Conservation (phyloP, 2,888 invertebrate species). For the Habroteleia sp. region DNA sequence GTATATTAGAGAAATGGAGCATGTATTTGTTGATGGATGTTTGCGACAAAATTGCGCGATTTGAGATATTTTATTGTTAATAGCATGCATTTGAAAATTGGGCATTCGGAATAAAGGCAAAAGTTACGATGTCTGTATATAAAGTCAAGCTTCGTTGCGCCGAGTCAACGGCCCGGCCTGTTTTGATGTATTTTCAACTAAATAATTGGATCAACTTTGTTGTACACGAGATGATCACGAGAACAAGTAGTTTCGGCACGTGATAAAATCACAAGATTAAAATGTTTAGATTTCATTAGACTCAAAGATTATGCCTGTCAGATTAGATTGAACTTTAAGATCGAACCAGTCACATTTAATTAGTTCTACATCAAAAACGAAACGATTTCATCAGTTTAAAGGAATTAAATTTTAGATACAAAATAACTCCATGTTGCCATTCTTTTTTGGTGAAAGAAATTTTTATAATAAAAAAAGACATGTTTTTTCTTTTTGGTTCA, state of each 20-base stretch:
- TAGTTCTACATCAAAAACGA: conserved; percentile 28
- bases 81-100: conserved; percentile 22
- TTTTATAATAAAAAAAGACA: too few species aligned
- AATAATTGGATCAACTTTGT: conserved; percentile 33
- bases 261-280: conserved; percentile 42
- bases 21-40: conserved; percentile 34
- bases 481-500: too few species aligned
- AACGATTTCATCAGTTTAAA: conserved; percentile 44
- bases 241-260: conserved; percentile 18
- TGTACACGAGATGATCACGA: conserved; percentile 27
- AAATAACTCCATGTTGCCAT: conserved; percentile 2
- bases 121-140: conserved; percentile 32
- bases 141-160: conserved; percentile 13
- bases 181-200: conserved; percentile 29
- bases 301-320: conserved; percentile 33
- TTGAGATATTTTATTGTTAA: conserved; percentile 40
- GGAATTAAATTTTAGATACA: conserved; percentile 36
- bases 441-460: too few species aligned
- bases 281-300: conserved; percentile 55
- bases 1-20: conserved; percentile 28
- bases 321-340: conserved; percentile 48
- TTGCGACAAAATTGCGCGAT: conserved; percentile 1
- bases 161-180: not conserved
- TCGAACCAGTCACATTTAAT: conserved; percentile 56
- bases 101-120: conserved; percentile 13